Evolutionary conservation across 2,113 vertebrate genomes (phyloP).

Genomic region (Motacilla alba): DNA sequence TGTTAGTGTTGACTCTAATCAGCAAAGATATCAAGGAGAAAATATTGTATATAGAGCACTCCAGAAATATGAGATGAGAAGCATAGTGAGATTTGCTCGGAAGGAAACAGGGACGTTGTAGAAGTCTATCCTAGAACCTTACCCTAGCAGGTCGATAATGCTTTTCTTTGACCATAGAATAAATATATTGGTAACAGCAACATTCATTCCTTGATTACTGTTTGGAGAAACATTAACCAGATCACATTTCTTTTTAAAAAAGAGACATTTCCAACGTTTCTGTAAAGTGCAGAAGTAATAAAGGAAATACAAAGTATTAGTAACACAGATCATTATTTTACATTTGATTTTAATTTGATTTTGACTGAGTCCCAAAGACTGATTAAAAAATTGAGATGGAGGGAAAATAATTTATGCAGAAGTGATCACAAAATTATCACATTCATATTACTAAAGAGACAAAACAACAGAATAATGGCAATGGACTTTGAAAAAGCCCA

Average conservation of each 20-base stretch:
- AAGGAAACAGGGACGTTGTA: neutral
- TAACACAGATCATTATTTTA: neutral
- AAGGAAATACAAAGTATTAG: neutral
- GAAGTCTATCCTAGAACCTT: neutral
- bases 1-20: neutral
- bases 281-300: neutral
- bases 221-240: neutral
- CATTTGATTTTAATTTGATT: neutral
- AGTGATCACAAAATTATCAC: neutral
- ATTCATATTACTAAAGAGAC: neutral
- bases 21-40: neutral
- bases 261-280: neutral
- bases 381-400: neutral
- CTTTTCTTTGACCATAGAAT: neutral
- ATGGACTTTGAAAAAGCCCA: neutral
- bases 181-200: neutral
- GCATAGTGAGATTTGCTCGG: neutral
- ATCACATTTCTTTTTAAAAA: fast-evolving
- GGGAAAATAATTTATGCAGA: neutral
- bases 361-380: neutral
- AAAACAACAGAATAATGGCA: neutral
- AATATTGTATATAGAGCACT: neutral
- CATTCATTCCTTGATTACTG: neutral
- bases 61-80: neutral
- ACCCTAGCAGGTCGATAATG: neutral